phyloP scores from a whole-genome alignment of 2,888 invertebrate genomes.

The Unio pictorum region DNA sequence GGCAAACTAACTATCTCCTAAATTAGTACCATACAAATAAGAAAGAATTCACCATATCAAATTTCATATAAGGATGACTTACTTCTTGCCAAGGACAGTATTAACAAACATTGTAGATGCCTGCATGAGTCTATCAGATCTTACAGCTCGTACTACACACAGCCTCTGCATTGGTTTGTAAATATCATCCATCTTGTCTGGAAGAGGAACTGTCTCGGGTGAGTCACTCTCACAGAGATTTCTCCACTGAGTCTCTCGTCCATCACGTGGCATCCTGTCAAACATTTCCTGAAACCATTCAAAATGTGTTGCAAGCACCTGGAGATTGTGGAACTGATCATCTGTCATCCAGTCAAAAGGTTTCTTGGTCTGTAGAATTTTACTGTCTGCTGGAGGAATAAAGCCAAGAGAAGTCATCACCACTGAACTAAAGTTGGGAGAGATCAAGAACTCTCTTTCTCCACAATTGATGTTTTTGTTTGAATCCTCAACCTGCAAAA shows the following conservation, averaged over 20 bases:
- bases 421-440: conserved; percentile 67
- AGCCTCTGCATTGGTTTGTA: conserved; percentile 67
- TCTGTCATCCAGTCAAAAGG: conserved; percentile 73
- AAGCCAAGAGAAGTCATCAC: conserved; percentile 63
- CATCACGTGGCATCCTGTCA: conserved; percentile 70
- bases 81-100: conserved; percentile 67
- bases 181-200: conserved; percentile 69
- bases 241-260: conserved; percentile 71
- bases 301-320: conserved; percentile 69
- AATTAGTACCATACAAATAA: too few relatives aligned
- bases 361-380: conserved; percentile 66
- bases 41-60: too few relatives aligned
- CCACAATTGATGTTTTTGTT: conserved; percentile 62
- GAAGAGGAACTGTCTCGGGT: conserved; percentile 66
- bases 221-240: conserved; percentile 69
- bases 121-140: conserved; percentile 68
- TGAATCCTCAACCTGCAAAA: conserved; percentile 65
- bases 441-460: conserved; percentile 69
- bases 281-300: conserved; percentile 72
- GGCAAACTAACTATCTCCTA: too few relatives aligned
- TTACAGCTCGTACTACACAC: conserved; percentile 67
- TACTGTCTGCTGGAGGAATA: conserved; percentile 53
- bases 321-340: conserved; percentile 70
- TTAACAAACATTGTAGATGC: conserved; percentile 64
- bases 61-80: conserved; percentile 22